Conservation (phyloP, 1,140 invertebrate genomes). For the Centruroides vittatus region DNA sequence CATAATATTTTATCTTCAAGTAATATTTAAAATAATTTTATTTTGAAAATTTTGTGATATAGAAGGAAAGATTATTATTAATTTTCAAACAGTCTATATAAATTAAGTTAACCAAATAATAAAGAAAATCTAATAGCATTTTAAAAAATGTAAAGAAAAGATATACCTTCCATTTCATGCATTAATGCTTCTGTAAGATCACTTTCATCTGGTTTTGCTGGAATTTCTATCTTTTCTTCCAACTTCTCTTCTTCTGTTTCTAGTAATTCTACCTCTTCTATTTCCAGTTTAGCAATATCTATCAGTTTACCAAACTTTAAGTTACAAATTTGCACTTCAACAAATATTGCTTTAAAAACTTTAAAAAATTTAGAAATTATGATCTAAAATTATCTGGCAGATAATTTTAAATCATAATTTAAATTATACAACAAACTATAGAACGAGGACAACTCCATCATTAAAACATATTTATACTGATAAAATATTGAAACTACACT, state of each 20-base stretch:
- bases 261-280: slow-evolving; percentile 14
- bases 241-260: slow-evolving; percentile 2
- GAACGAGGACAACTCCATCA: too few species aligned
- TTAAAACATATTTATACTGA: too few species aligned
- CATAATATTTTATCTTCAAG: too few species aligned
- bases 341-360: too few species aligned
- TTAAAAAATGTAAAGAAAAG: background rate
- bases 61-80: too few species aligned
- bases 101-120: background rate
- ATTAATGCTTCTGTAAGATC: slow-evolving; percentile 13
- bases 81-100: too few species aligned
- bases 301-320: slow-evolving; percentile 2
- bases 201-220: slow-evolving; percentile 7
- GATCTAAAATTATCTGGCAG: too few species aligned
- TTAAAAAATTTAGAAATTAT: too few species aligned
- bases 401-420: slow-evolving; percentile 26
- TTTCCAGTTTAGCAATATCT: slow-evolving; percentile 17
- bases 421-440: background rate
- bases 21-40: too few species aligned
- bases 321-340: too few species aligned
- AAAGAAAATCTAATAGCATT: background rate
- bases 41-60: too few species aligned
- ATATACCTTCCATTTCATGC: slow-evolving; percentile 13
- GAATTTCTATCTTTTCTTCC: slow-evolving; percentile 3
- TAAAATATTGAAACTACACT: too few species aligned